phyloP scores from a whole-genome alignment of 1,140 invertebrate genomes.

The Trachymyrmex septentrionalis region DNA sequence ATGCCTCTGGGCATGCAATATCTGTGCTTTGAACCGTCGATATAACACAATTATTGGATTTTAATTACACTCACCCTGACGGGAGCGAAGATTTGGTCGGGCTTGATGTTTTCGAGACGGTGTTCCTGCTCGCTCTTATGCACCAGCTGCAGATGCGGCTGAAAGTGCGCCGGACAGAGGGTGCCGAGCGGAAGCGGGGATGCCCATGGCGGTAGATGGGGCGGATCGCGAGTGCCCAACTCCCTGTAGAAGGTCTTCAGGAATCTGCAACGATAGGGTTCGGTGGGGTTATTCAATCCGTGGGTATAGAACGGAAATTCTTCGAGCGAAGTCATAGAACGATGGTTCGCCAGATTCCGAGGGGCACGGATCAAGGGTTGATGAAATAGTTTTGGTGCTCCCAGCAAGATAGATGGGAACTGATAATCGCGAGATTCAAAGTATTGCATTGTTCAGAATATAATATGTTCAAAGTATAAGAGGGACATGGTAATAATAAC shows the following conservation, averaged over 20 bases:
- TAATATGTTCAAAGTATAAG: neutral
- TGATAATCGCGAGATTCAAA: constrained; percentile 20
- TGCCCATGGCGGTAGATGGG: constrained; percentile 84
- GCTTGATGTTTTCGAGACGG: constrained; percentile 83
- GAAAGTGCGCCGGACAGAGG: constrained; percentile 85
- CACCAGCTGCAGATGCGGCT: constrained; percentile 85
- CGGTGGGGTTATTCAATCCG: constrained; percentile 46
- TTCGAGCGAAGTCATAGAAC: constrained; percentile 44
- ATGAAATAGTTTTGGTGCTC: constrained; percentile 54
- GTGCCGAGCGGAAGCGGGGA: constrained; percentile 83
- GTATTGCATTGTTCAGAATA: neutral
- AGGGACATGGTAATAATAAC: neutral
- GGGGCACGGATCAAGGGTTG: neutral
- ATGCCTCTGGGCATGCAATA: neutral
- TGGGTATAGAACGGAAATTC: constrained; percentile 39
- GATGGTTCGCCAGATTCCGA: constrained; percentile 19
- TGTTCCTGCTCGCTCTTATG: constrained; percentile 82
- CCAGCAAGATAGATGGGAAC: constrained; percentile 12
- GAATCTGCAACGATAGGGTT: constrained; percentile 78
- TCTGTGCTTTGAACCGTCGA: neutral
- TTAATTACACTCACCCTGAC: constrained; percentile 82
- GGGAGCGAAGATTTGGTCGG: constrained; percentile 85
- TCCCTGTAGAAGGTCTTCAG: constrained; percentile 85
- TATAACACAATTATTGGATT: neutral
- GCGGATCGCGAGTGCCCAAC: constrained; percentile 83